phyloP scores from a whole-genome alignment of 2,888 invertebrate genomes.

The Dryobota labecula region DNA sequence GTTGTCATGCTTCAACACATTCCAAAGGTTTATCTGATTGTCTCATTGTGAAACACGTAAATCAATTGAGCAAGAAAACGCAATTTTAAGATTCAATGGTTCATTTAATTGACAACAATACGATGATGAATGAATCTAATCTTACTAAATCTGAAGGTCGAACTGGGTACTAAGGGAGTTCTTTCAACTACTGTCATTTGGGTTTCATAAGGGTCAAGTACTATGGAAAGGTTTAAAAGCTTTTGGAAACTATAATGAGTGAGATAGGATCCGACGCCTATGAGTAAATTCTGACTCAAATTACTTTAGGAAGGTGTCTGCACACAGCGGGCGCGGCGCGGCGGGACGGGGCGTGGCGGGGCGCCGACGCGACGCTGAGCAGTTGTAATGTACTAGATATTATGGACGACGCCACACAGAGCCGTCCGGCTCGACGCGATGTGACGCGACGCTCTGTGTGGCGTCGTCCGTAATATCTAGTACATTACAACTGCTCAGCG shows the following conservation, averaged over 20 bases:
- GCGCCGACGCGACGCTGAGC: too few species aligned
- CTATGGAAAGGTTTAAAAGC: background rate
- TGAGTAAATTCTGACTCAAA: conserved; percentile 16
- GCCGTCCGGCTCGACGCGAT: too few species aligned
- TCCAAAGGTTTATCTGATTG: conserved; percentile 23
- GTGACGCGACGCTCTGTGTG: too few species aligned
- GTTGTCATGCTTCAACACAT: conserved; percentile 31
- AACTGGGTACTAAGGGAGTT: conserved; percentile 1
- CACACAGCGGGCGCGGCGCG: too few species aligned
- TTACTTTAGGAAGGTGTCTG: background rate
- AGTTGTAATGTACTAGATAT: too few species aligned
- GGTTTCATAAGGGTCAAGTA: conserved; percentile 20
- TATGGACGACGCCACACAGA: too few species aligned
- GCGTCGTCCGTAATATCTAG: too few species aligned
- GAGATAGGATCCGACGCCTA: background rate
- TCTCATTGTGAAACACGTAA: conserved; percentile 38
- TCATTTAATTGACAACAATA: conserved; percentile 37
- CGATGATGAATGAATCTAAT: conserved; percentile 26
- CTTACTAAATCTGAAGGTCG: conserved; percentile 15
- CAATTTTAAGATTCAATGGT: conserved; percentile 30
- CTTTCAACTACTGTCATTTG: conserved; percentile 7
- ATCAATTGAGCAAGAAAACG: conserved; percentile 31
- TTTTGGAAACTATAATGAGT: conserved; percentile 15
- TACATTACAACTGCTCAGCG: too few species aligned
- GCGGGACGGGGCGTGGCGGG: too few species aligned